These are phyloP conservation scores for Chroicocephalus ridibundus DNA, from an alignment of 2,113 vertebrate genomes.

Conservation along the genomic window DNA sequence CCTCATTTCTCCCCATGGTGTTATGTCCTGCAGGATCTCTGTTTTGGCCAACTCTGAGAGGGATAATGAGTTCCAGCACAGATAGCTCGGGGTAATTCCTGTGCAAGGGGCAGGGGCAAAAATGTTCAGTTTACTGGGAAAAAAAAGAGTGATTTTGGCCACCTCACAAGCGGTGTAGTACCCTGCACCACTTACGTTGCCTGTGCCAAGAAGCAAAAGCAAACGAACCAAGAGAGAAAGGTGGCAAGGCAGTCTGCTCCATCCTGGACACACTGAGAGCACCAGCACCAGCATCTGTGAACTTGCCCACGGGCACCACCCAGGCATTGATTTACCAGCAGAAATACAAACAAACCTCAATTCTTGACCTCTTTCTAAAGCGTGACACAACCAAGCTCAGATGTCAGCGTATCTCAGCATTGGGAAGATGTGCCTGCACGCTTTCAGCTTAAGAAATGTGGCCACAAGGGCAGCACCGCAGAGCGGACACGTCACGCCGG, in stretches of 20 bases:
- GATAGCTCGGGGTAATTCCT: neutral
- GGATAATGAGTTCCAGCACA: neutral
- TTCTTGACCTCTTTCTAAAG: neutral
- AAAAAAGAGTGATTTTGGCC: neutral
- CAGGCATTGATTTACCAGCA: neutral
- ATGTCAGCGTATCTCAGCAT: rapidly evolving
- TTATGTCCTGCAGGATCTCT: neutral
- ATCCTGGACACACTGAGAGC: neutral
- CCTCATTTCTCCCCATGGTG: neutral
- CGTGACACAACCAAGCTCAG: neutral
- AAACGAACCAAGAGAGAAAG: neutral
- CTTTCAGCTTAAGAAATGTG: neutral
- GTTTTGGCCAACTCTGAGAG: neutral
- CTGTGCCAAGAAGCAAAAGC: neutral
- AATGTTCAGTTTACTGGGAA: neutral
- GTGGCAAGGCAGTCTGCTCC: neutral
- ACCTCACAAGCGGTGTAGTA: neutral
- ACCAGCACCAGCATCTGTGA: neutral
- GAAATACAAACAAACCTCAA: neutral
- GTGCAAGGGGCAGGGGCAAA: neutral
- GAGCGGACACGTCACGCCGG: rapidly evolving
- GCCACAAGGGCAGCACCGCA: rapidly evolving
- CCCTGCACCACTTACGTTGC: rapidly evolving
- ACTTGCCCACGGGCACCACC: neutral
- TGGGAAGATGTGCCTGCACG: neutral